Conservation (phyloP, 2,113 vertebrate genomes). For the Struthidea cinerea region DNA sequence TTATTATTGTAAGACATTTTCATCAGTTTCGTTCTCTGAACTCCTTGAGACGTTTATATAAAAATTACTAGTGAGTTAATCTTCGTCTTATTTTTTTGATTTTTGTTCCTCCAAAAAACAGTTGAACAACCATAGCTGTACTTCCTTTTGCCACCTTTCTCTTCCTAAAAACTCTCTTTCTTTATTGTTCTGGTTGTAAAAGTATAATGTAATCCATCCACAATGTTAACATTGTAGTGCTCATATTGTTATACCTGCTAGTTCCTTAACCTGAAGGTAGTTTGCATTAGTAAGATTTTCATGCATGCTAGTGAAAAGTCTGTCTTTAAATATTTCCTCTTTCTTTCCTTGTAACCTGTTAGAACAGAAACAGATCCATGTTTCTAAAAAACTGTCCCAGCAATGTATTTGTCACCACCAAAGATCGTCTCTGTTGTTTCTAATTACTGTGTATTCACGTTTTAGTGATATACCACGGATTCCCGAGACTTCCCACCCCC, state of each 20-base stretch:
- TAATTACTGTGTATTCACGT: conserved; percentile 25
- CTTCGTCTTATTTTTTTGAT: conserved; percentile 32
- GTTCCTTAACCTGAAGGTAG: background rate
- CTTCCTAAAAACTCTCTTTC: background rate
- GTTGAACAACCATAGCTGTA: background rate
- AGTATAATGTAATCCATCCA: conserved; percentile 35
- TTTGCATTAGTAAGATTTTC: conserved; percentile 6
- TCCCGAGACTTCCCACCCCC: conserved; percentile 94
- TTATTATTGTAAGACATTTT: conserved; percentile 74
- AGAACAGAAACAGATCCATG: background rate
- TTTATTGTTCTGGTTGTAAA: conserved; percentile 56
- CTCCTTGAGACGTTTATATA: conserved; percentile 88
- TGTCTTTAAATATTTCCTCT: background rate
- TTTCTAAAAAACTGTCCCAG: background rate
- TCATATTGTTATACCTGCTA: conserved; percentile 8
- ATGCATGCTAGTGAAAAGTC: background rate
- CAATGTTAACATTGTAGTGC: conserved; percentile 41
- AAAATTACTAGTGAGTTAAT: conserved; percentile 85
- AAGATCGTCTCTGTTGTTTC: background rate
- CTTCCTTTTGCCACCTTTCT: conserved; percentile 37
- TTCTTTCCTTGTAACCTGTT: background rate
- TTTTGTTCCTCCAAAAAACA: background rate
- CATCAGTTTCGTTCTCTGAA: conserved; percentile 82
- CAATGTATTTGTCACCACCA: background rate
- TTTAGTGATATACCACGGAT: conserved; percentile 95